Evolutionary conservation across 2,113 vertebrate species (phyloP), one percentile per base, ranked within the genome.

Genomic region (Rhodinocichla rosea): DNA sequence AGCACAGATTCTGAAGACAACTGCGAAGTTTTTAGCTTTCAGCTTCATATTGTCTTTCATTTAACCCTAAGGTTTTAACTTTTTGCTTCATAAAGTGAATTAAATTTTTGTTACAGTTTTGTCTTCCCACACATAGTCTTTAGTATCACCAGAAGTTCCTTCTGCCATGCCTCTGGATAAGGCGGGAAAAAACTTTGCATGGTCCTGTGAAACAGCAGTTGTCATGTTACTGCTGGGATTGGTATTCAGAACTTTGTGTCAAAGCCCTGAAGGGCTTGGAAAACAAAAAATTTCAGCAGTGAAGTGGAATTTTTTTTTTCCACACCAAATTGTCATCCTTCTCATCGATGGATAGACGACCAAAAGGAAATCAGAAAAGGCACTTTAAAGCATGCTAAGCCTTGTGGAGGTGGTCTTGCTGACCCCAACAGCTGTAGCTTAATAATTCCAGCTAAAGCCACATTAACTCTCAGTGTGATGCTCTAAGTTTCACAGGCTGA

Each of bases 1-100:
- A 56, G 75, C 33, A 63, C 15, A n/a, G 63, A 67, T 95, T 78
- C 71, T 96, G 62, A 88, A 81, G 71, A 76, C 20, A 68, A 23
- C n/a, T 7, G 13, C 15, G 28, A 42, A 69, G 45, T n/a, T 70
- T 88, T 69, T 24, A 44, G 28, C 15, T 76, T 83, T 94, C 84
- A 77, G 45, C 52, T 90, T 91, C 0, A 0, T 65, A 32, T 18
- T 47, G 30, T 55, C 63, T 59, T 74, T 67, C 35, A 81, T 73
- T 62, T 39, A 69, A 18, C 15, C 39, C 22, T 20, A 55, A 60
- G 50, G 15, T 88, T 82, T 83, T 53, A 60, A 75, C 78, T 73
- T 23, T 50, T 42, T 73, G 42, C 24, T 78, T 50, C 15, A 13
- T 53, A 55, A 78, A 82, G 71, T n/a, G 7, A 85, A 67, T 74